Evolutionary conservation across 2,888 invertebrate species (phyloP).

Genomic region (Noctua pronuba): DNA sequence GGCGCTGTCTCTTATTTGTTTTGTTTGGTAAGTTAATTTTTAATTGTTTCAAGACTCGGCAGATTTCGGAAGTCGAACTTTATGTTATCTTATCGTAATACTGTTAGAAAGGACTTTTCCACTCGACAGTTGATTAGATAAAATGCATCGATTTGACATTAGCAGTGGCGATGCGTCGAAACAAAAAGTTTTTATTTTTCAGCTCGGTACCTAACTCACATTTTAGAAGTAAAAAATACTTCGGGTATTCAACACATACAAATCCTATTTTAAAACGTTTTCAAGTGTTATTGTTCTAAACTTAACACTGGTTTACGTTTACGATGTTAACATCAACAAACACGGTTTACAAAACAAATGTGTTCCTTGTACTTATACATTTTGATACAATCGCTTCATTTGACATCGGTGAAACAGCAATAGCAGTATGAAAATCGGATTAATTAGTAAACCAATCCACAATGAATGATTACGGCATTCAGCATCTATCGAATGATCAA

Average conservation of each 20-base stretch:
- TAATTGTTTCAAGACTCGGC: conserved; percentile 25
- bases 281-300: conserved; percentile 16
- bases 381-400: conserved; percentile 18
- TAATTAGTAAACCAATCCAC: background rate
- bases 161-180: background rate
- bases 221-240: background rate
- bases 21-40: conserved; percentile 67
- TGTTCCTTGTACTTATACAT: conserved; percentile 30
- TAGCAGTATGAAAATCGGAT: background rate
- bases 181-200: background rate
- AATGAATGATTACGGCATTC: too few relatives aligned
- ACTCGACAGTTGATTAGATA: conserved; percentile 41
- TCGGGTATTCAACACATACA: background rate
- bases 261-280: background rate
- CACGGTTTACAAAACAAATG: conserved; percentile 16
- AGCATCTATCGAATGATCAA: background rate
- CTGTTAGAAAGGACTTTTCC: background rate
- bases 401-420: background rate
- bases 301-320: conserved; percentile 1
- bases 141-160: conserved; percentile 53
- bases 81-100: conserved; percentile 46
- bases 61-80: conserved; percentile 18
- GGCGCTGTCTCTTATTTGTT: conserved; percentile 55
- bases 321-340: conserved; percentile 20
- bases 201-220: background rate